A percentile compares a stretch with the other conserved stretches of the same genome.
Evolutionary conservation across 2,888 invertebrate species (phyloP).

Genomic region (Dicycla oo): DNA sequence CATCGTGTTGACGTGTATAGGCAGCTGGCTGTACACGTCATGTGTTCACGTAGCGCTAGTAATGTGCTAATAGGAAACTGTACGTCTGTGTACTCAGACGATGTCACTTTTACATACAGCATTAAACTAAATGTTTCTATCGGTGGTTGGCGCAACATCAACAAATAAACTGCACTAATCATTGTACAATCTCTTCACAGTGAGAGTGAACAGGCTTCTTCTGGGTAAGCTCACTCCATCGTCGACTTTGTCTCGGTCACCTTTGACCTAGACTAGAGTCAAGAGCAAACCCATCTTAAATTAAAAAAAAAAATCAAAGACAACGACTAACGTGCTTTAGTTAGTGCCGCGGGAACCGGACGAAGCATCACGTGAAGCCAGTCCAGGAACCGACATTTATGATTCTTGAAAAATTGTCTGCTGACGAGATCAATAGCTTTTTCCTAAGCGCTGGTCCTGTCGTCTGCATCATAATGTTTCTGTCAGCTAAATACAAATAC

Average conservation of each 20-base stretch:
- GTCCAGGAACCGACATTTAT: neutral
- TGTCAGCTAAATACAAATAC: too few species aligned
- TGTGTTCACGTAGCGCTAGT: neutral
- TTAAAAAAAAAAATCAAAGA: too few species aligned
- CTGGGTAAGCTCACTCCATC: too few species aligned
- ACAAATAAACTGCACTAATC: too few species aligned
- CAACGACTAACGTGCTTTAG: too few species aligned
- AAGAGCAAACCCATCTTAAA: too few species aligned
- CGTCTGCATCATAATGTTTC: neutral
- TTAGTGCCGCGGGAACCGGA: neutral
- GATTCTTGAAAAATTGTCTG: neutral
- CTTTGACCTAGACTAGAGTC: too few species aligned
- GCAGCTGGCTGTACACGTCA: neutral
- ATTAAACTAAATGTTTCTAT: too few species aligned
- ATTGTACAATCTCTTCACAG: too few species aligned
- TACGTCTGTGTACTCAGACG: neutral
- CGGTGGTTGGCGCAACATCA: neutral
- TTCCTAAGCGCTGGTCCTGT: neutral
- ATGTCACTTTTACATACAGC: neutral
- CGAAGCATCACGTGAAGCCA: neutral
- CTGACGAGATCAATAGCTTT: neutral
- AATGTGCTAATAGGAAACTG: conserved; percentile 5
- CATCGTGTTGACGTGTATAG: too few species aligned
- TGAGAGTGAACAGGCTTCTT: too few species aligned
- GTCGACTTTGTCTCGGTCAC: too few species aligned